Conservation (phyloP, 2,113 vertebrate species). For the Antechinus flavipes region DNA sequence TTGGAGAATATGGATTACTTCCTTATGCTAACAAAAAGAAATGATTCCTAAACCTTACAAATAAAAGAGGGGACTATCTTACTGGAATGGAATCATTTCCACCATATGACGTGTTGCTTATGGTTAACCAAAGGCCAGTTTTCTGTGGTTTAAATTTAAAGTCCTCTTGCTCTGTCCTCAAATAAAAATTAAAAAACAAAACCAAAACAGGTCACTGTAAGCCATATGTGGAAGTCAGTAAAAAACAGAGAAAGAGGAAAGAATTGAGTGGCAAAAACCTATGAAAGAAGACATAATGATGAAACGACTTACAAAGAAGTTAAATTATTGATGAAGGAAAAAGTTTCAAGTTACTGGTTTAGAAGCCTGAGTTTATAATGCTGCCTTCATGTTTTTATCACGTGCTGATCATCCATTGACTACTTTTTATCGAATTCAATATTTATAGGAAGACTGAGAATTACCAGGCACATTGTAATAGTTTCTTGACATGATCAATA, state of each 20-base stretch:
- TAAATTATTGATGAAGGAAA: constrained; percentile 2
- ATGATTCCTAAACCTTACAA: not conserved
- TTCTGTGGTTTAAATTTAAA: constrained; percentile 8
- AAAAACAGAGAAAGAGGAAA: not conserved
- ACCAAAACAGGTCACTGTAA: not conserved
- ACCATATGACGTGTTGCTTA: not conserved
- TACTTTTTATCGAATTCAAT: constrained; percentile 10
- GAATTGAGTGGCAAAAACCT: not conserved
- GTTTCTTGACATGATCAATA: not conserved
- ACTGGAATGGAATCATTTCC: constrained; percentile 28
- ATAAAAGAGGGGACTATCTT: not conserved
- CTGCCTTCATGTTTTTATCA: constrained; percentile 1
- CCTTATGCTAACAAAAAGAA: not conserved
- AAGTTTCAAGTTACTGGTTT: not conserved
- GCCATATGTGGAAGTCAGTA: not conserved
- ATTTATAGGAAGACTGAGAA: not conserved
- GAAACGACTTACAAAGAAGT: not conserved
- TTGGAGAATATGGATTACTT: not conserved
- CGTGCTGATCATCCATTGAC: not conserved
- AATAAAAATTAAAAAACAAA: constrained; percentile 9
- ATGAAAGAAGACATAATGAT: not conserved
- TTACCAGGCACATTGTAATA: constrained; percentile 16
- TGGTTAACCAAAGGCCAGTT: constrained; percentile 7
- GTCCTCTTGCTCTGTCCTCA: not conserved
- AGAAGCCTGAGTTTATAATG: constrained; percentile 23